phyloP scores from a whole-genome alignment of 1,140 invertebrate species.

The Doryteuthis pealeii region DNA sequence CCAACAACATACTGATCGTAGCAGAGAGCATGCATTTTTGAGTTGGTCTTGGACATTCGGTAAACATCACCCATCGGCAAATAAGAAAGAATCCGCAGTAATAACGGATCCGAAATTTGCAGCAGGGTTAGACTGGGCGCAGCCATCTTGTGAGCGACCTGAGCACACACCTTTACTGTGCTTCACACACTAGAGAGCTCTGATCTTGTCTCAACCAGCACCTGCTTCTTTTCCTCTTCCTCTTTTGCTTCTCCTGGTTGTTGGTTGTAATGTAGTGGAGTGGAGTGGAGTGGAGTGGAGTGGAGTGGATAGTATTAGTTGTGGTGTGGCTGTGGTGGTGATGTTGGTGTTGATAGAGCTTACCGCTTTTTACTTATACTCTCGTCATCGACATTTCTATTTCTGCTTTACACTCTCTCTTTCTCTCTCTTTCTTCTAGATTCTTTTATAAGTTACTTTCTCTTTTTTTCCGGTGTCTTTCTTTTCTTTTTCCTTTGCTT shows the following conservation, averaged over 20 bases:
- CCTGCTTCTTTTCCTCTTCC: neutral
- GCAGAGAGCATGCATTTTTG: neutral
- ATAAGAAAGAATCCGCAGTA: neutral
- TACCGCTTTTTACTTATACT: neutral
- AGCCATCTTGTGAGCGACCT: neutral
- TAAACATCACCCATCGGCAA: neutral
- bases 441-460: neutral
- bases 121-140: neutral
- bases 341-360: neutral
- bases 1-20: neutral
- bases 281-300: too few relatives aligned
- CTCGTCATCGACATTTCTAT: neutral
- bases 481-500: conserved; percentile 1
- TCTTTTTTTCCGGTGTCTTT: neutral
- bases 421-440: neutral
- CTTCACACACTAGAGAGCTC: neutral
- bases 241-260: neutral
- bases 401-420: conserved; percentile 6
- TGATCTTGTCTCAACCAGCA: neutral
- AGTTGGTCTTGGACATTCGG: neutral
- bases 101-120: neutral
- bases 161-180: neutral
- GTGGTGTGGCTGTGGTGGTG: neutral
- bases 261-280: too few relatives aligned
- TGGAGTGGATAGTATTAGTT: too few relatives aligned